Conservation (phyloP, 2,113 vertebrate species). For the Phocoena sinus region DNA sequence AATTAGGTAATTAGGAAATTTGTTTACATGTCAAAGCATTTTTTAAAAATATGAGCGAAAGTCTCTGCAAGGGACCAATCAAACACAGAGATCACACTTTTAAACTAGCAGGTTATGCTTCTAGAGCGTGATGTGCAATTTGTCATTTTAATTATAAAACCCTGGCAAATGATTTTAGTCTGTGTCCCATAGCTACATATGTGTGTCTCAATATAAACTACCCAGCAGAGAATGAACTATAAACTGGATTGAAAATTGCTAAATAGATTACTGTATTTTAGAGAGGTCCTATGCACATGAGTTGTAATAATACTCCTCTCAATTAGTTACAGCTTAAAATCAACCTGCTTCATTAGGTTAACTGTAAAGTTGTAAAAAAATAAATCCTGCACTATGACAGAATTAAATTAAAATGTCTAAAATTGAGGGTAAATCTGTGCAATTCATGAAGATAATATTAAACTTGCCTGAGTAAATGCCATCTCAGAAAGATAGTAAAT, state of each 20-base stretch:
- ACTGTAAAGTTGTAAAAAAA: not conserved
- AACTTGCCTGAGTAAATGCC: not conserved
- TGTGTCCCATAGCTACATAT: not conserved
- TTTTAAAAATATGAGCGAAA: not conserved
- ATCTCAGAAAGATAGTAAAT: not conserved
- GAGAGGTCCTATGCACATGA: constrained; percentile 22
- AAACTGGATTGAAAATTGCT: constrained; percentile 48
- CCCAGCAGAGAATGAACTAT: constrained; percentile 34
- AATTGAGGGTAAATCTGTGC: not conserved
- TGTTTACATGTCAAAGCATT: not conserved
- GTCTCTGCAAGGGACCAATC: not conserved
- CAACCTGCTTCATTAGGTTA: constrained; percentile 31
- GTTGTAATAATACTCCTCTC: constrained; percentile 41
- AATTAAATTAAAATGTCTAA: not conserved
- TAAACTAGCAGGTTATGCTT: not conserved
- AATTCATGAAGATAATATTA: constrained; percentile 49
- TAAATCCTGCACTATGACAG: not conserved
- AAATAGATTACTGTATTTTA: not conserved
- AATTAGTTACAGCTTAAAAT: constrained; percentile 55
- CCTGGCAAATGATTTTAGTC: not conserved
- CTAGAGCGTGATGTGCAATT: fast-evolving
- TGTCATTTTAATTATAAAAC: not conserved
- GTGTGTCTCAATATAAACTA: constrained; percentile 13
- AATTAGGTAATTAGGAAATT: not conserved
- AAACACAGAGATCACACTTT: not conserved